Percentiles rank a stretch among this genome's conserved stretches.
These are phyloP conservation scores for Onychostruthus taczanowskii DNA, from an alignment of 2,113 vertebrate genomes.

Conservation along the genomic window DNA sequence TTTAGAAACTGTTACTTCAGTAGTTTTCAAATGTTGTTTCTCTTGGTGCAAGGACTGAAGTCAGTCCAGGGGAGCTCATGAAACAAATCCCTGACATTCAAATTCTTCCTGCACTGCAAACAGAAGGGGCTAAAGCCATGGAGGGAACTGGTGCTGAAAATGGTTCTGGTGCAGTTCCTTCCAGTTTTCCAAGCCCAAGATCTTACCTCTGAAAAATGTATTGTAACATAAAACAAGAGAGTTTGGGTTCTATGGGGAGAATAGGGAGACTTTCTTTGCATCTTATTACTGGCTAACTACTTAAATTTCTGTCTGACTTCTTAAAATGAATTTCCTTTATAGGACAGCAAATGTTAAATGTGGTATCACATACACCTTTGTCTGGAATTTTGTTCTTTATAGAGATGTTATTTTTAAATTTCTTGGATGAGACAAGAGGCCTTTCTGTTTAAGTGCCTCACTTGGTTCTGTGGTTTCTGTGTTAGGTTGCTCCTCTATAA, in stretches of 20 bases:
- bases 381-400: neutral
- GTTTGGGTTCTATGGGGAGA: neutral
- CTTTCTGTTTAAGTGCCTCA: neutral
- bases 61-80: rapidly evolving
- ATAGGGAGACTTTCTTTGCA: neutral
- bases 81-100: neutral
- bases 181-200: neutral
- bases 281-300: neutral
- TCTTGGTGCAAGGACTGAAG: neutral
- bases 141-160: neutral
- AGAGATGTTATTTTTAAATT: neutral
- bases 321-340: neutral
- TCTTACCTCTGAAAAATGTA: neutral
- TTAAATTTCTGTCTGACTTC: neutral
- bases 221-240: neutral
- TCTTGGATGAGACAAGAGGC: neutral
- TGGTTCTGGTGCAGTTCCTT: neutral
- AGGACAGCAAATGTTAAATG: neutral
- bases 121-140: neutral
- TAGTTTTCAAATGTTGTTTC: neutral
- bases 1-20: neutral
- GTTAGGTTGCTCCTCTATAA: neutral
- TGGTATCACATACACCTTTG: neutral
- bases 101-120: neutral
- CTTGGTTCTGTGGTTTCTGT: neutral